These are phyloP conservation scores for Ophthalmolycus amberensis DNA, from an alignment of 2,113 vertebrate genomes.

Conservation along the genomic window DNA sequence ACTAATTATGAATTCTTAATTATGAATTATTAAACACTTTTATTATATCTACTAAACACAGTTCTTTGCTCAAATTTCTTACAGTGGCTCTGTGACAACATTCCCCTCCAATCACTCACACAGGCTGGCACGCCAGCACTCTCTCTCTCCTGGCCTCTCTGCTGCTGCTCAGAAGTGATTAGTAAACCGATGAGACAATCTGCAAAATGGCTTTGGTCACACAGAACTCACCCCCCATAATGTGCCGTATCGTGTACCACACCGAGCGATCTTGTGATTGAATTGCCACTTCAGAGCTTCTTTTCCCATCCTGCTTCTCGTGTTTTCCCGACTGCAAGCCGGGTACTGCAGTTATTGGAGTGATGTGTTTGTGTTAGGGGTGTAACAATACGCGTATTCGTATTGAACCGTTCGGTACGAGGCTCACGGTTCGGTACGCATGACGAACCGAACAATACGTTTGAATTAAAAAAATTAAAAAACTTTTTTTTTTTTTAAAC, in stretches of 20 bases:
- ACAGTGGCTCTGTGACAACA: conserved; percentile 30
- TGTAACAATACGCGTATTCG: too few relatives aligned
- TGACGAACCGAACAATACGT: too few relatives aligned
- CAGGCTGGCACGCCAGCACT: neutral
- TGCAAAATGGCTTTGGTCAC: conserved; percentile 37
- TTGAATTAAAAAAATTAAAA: too few relatives aligned
- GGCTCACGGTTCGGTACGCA: too few relatives aligned
- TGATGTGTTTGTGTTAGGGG: conserved; percentile 22
- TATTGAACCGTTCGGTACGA: too few relatives aligned
- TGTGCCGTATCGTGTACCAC: conserved; percentile 26
- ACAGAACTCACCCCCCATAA: conserved; percentile 32
- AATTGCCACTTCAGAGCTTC: conserved; percentile 49
- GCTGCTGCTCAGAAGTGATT: conserved; percentile 34
- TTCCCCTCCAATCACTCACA: conserved; percentile 4
- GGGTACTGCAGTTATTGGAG: conserved; percentile 15
- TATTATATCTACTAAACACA: too few relatives aligned
- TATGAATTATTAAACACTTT: too few relatives aligned
- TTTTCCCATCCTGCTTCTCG: conserved; percentile 1
- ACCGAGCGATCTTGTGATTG: conserved; percentile 34
- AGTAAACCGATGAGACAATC: conserved; percentile 47
- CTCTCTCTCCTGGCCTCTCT: conserved; percentile 12
- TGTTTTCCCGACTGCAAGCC: conserved; percentile 12
- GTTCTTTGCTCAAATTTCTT: too few relatives aligned
- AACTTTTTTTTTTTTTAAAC: too few relatives aligned
- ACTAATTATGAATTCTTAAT: too few relatives aligned